phyloP scores from a whole-genome alignment of 2,113 vertebrate species.

The Notothenia rossii region DNA sequence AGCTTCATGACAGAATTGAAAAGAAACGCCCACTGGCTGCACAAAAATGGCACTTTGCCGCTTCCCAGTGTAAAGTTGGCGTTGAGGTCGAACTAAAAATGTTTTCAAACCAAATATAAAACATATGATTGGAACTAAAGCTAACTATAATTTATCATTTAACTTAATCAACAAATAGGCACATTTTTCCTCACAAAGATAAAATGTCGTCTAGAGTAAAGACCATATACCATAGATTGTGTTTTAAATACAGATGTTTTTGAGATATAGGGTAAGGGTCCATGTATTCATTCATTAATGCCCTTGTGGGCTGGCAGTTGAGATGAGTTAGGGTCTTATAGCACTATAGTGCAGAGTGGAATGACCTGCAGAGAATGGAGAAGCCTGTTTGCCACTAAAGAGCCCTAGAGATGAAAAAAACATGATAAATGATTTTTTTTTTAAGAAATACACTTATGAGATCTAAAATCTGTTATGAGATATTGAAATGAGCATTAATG shows the following conservation, averaged over 20 bases:
- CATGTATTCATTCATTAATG: not conserved
- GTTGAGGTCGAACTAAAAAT: too few species aligned
- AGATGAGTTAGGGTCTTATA: slow-evolving; percentile 2
- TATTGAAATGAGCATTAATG: not conserved
- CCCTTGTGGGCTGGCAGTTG: not conserved
- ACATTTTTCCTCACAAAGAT: too few species aligned
- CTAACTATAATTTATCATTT: too few species aligned
- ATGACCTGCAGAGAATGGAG: not conserved
- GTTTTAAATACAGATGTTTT: not conserved
- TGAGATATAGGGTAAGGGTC: not conserved
- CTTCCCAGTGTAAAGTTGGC: too few species aligned
- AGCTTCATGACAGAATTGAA: too few species aligned
- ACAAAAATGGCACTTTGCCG: too few species aligned
- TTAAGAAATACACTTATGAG: not conserved
- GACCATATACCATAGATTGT: not conserved
- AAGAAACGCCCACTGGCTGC: too few species aligned
- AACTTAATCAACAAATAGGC: too few species aligned
- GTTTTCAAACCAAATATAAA: too few species aligned
- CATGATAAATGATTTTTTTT: not conserved
- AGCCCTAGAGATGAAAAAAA: not conserved
- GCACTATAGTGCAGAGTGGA: not conserved
- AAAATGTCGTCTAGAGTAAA: too few species aligned
- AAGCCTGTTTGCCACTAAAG: not conserved
- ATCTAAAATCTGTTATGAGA: not conserved
- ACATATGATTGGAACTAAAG: too few species aligned